Conservation (phyloP, 2,113 vertebrate species). For the Mustela lutreola region DNA sequence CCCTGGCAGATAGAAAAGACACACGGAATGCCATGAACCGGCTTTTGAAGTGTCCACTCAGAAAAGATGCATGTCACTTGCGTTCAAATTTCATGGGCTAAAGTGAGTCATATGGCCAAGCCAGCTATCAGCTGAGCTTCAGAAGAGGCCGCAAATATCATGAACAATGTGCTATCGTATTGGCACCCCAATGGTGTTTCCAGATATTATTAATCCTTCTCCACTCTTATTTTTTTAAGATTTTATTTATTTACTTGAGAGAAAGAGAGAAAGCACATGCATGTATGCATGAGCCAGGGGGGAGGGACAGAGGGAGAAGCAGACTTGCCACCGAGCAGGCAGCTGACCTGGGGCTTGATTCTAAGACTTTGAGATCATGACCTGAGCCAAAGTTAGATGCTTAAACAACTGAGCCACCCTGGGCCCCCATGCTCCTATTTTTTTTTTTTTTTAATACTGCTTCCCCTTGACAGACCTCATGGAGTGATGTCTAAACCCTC, state of each 20-base stretch:
- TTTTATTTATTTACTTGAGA: neutral
- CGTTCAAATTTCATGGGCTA: neutral
- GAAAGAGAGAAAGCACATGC: neutral
- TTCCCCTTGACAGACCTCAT: neutral
- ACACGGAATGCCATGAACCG: neutral
- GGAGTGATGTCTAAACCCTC: neutral
- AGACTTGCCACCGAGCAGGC: neutral
- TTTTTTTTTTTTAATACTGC: neutral
- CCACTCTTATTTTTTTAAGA: too few species aligned
- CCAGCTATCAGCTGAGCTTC: neutral
- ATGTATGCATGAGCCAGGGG: rapidly evolving
- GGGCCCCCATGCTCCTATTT: neutral
- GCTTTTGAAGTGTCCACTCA: neutral
- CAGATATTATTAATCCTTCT: neutral
- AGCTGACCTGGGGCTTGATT: neutral
- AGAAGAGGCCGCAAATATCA: neutral
- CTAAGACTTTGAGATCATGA: neutral
- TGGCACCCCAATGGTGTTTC: neutral
- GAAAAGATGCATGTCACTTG: neutral
- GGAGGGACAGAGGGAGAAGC: neutral
- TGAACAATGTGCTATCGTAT: neutral
- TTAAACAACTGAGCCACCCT: neutral
- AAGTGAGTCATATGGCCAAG: neutral
- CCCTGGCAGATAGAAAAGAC: neutral
- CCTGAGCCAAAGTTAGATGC: neutral